Conservation (phyloP, 2,888 invertebrate genomes). For the Amphipoea oculea region DNA sequence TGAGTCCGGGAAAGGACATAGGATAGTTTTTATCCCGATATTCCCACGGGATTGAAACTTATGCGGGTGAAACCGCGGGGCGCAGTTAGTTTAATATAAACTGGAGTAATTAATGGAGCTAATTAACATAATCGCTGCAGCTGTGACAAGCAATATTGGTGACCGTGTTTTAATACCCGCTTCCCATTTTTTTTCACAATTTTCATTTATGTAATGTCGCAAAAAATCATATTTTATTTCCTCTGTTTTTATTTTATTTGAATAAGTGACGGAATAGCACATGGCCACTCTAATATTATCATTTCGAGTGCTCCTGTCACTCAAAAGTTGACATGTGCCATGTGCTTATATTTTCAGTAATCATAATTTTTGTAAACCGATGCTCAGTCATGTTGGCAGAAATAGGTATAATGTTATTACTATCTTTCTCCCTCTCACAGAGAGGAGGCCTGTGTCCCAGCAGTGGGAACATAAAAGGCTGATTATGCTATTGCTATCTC, state of each 20-base stretch:
- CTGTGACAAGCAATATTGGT: constrained; percentile 27
- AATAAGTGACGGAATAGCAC: constrained; percentile 1
- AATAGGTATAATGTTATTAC: background rate
- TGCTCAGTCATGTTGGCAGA: background rate
- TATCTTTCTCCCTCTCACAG: too few relatives aligned
- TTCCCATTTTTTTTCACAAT: background rate
- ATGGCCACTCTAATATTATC: background rate
- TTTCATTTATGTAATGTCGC: background rate
- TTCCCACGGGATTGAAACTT: too few relatives aligned
- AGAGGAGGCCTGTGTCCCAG: too few relatives aligned
- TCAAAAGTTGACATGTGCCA: constrained; percentile 5
- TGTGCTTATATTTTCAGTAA: background rate
- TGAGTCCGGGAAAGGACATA: too few relatives aligned
- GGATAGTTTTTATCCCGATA: too few relatives aligned
- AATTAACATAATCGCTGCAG: constrained; percentile 38
- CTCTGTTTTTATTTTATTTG: background rate
- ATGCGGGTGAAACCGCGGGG: too few relatives aligned
- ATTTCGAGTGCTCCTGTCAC: background rate
- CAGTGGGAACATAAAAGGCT: too few relatives aligned
- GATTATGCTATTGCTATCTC: too few relatives aligned
- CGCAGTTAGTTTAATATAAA: background rate
- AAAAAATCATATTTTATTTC: background rate
- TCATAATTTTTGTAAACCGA: background rate
- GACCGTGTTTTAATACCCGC: background rate
- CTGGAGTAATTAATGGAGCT: constrained; percentile 24